Evolutionary conservation across 2,797 vertebrate species (phyloP), one percentile per base, ranked within the genome.

Genomic region (Oryzias sinensis): DNA sequence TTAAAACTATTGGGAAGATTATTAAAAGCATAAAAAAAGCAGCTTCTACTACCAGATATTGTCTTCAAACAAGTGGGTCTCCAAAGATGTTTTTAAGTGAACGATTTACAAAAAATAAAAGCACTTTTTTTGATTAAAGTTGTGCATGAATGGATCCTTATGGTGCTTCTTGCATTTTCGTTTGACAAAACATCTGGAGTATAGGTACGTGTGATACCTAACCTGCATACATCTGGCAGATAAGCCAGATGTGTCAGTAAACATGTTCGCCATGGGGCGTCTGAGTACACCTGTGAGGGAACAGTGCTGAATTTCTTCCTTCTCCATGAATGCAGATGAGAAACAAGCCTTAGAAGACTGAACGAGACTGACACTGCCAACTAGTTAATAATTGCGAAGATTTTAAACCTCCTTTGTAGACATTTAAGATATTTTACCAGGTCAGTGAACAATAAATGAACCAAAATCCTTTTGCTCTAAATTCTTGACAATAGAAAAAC

Each of bases 151-250:
- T 37, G 33, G 9, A 37, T 37, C 33, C 33, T 37, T 37, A 37
- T 37, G 9, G 33, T 13, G 33, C 9, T 37, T 9, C 62, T 6
- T 17, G 66, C 64, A 53, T 46, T 60, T 22, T 81, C 59, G 44
- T 47, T 65, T 43, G 6, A 50, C 50, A 49, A 65, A 72, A 49
- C 70, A 68, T 60, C 62, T 49, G 48, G 69, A 82, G 66, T 69
- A 22, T 22, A 74, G 74, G 68, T 70, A 79, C 79, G 82, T 20
- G 59, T 74, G 71, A 85, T 49, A 68, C 75, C 54, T 83, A 68
- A 84, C 76, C 80, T 59, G 43, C 45, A 53, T 22, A n/a, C 58
- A 29, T 22, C 68, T 53, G 60, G 67, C 52, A 67, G 68, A 49
- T 53, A 59, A 33, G 70, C 71, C 75, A 74, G 68, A 79, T 63